Conservation (phyloP, 2,797 vertebrate genomes). For the Sus cebifrons region DNA sequence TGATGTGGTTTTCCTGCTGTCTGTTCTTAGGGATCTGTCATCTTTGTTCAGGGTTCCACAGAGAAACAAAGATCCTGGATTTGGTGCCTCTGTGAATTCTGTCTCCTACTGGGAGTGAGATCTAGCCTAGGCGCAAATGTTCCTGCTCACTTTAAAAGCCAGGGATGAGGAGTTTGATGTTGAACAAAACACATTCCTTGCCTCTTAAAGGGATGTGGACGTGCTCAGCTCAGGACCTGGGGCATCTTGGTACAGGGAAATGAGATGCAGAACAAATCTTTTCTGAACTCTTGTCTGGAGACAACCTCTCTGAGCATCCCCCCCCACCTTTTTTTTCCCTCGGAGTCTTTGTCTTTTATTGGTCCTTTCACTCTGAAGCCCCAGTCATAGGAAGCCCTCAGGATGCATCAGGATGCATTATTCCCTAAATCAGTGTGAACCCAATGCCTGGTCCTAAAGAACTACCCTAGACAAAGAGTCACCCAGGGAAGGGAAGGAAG, state of each 20-base stretch:
- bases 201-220: background rate
- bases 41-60: background rate
- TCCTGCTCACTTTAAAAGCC: background rate
- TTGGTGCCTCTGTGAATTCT: background rate
- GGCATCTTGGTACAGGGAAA: background rate
- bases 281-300: background rate
- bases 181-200: background rate
- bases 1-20: background rate
- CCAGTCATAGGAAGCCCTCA: background rate
- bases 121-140: background rate
- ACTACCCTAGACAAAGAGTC: background rate
- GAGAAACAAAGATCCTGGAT: background rate
- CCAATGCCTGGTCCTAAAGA: background rate
- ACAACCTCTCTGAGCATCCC: background rate
- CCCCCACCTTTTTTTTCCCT: background rate
- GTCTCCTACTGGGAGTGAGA: background rate
- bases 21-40: background rate
- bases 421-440: background rate
- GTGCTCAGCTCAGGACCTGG: background rate
- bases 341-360: background rate
- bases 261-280: background rate
- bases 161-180: background rate
- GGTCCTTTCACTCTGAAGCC: background rate
- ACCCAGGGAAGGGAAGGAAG: background rate
- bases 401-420: background rate